A percentile compares a stretch with the other conserved stretches of the same genome.
Evolutionary conservation across 2,113 vertebrate species (phyloP).

Genomic region (Pseudorectes ferrugineus): DNA sequence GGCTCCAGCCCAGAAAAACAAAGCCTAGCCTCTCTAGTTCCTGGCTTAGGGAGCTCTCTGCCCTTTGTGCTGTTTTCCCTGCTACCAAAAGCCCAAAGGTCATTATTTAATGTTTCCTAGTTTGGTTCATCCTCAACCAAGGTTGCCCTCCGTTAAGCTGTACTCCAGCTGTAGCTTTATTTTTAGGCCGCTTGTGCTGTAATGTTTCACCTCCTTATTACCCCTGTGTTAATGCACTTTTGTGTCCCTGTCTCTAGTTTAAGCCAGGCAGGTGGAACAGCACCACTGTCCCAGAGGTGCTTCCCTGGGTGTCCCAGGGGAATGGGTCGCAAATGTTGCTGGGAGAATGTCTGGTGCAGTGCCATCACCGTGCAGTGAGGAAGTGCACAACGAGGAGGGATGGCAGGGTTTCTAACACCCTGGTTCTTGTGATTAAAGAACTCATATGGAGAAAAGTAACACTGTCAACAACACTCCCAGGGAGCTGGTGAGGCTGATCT

Average conservation of each 20-base stretch:
- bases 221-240: neutral
- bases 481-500: neutral
- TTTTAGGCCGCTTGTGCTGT: accelerated
- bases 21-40: neutral
- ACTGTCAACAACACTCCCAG: neutral
- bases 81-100: neutral
- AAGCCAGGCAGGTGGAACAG: neutral
- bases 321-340: neutral
- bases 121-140: neutral
- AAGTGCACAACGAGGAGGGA: neutral
- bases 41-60: neutral
- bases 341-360: neutral
- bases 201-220: neutral
- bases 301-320: neutral
- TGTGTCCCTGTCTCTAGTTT: neutral
- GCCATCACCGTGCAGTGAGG: accelerated
- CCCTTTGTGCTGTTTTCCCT: neutral
- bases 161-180: neutral
- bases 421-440: neutral
- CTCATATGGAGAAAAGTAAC: neutral
- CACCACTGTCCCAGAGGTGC: neutral
- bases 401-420: neutral
- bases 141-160: neutral
- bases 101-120: neutral
- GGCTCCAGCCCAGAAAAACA: neutral